These are phyloP conservation scores for Tigriopus californicus DNA, from an alignment of 2,888 invertebrate species.

Conservation along the genomic window DNA sequence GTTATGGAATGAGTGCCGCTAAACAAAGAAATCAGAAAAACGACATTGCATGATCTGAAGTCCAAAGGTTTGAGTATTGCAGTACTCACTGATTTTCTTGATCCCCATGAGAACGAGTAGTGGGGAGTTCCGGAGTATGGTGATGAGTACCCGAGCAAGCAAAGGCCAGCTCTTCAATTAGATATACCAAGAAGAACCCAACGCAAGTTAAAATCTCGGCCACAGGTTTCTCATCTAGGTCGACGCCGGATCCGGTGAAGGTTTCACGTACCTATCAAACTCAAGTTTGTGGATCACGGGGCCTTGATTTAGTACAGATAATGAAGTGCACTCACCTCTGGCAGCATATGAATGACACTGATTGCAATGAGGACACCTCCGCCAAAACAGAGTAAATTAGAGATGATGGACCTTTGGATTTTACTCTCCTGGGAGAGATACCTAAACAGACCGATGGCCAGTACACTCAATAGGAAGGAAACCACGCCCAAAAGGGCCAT, in stretches of 20 bases:
- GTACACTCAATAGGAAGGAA: too few relatives aligned
- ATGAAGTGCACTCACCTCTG: not conserved
- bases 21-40: too few relatives aligned
- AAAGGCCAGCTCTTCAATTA: slow-evolving; percentile 58
- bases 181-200: slow-evolving; percentile 55
- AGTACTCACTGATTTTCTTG: too few relatives aligned
- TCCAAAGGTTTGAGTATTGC: too few relatives aligned
- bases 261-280: not conserved
- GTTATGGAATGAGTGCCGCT: too few relatives aligned
- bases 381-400: not conserved
- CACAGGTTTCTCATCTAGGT: not conserved
- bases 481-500: too few relatives aligned
- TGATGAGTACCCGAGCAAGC: not conserved
- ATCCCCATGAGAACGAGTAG: too few relatives aligned
- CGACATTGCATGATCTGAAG: too few relatives aligned
- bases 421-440: too few relatives aligned
- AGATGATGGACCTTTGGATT: not conserved
- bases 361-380: slow-evolving; percentile 3
- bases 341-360: not conserved
- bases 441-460: too few relatives aligned
- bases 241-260: not conserved
- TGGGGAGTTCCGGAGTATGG: not conserved
- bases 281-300: not conserved
- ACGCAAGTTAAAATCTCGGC: not conserved
- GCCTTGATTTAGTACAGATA: too few relatives aligned